Conservation (phyloP, 2,888 invertebrate species). For the Drymonia ruficornis region DNA sequence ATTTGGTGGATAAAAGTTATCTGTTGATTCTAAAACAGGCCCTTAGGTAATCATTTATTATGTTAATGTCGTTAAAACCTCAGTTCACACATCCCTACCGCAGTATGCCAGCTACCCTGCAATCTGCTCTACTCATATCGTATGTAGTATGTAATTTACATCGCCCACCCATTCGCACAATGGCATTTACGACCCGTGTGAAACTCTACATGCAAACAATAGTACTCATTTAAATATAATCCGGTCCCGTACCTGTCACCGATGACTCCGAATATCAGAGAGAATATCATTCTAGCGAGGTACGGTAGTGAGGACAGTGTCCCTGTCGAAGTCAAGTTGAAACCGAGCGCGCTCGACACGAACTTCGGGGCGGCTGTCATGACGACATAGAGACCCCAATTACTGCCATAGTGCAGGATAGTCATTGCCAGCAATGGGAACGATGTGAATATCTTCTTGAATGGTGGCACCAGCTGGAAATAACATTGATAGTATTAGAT, state of each 20-base stretch:
- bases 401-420: slow-evolving; percentile 89
- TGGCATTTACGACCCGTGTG: neutral
- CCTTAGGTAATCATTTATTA: no score
- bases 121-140: no score
- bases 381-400: slow-evolving; percentile 90
- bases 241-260: slow-evolving; percentile 82
- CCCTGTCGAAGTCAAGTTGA: slow-evolving; percentile 89
- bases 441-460: slow-evolving; percentile 86
- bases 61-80: no score
- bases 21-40: no score
- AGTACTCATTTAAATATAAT: slow-evolving; percentile 17
- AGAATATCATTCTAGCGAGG: slow-evolving; percentile 88
- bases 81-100: no score
- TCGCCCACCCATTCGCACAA: no score
- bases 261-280: slow-evolving; percentile 88
- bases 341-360: slow-evolving; percentile 89
- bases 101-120: no score
- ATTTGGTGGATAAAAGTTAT: no score
- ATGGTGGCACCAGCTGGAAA: slow-evolving; percentile 87
- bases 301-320: slow-evolving; percentile 89
- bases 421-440: slow-evolving; percentile 88
- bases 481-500: neutral
- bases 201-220: slow-evolving; percentile 9
- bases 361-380: slow-evolving; percentile 91
- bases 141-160: no score